phyloP scores from a whole-genome alignment of 2,888 invertebrate genomes.

The Drosophila siamana region DNA sequence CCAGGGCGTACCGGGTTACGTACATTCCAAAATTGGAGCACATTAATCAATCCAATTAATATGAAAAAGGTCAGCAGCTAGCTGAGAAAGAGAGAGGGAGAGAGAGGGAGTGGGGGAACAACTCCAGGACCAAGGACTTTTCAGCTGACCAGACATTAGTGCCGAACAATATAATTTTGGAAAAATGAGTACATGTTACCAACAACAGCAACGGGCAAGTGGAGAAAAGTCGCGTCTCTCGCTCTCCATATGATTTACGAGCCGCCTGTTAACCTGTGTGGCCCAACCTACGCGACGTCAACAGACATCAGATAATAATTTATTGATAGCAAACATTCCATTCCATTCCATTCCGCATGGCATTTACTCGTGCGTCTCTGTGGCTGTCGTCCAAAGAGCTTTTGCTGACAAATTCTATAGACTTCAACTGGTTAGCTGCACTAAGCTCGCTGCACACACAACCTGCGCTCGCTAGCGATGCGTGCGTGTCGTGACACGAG shows the following conservation, averaged over 20 bases:
- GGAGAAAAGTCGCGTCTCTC: slow-evolving; percentile 5
- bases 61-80: slow-evolving; percentile 30
- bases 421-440: slow-evolving; percentile 12
- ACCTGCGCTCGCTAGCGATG: not conserved
- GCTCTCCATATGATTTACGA: slow-evolving; percentile 71
- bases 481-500: slow-evolving; percentile 16
- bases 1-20: slow-evolving; percentile 52
- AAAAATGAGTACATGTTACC: slow-evolving; percentile 34
- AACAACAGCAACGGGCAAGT: too few species aligned
- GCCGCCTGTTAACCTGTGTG: slow-evolving; percentile 30
- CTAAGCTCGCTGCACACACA: not conserved
- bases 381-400: slow-evolving; percentile 29
- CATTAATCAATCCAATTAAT: slow-evolving; percentile 78
- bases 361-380: not conserved
- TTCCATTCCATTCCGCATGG: not conserved
- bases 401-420: slow-evolving; percentile 21
- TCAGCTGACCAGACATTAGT: slow-evolving; percentile 11
- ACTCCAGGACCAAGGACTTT: not conserved
- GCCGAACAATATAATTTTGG: slow-evolving; percentile 47
- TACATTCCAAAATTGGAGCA: slow-evolving; percentile 67
- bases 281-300: slow-evolving; percentile 23
- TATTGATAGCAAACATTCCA: slow-evolving; percentile 70
- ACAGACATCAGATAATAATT: slow-evolving; percentile 76
- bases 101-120: slow-evolving; percentile 36
- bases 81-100: not conserved